Evolutionary conservation across 1,140 invertebrate genomes (phyloP), one percentile per base, ranked within the genome.

Genomic region (Platorchestia sp.): DNA sequence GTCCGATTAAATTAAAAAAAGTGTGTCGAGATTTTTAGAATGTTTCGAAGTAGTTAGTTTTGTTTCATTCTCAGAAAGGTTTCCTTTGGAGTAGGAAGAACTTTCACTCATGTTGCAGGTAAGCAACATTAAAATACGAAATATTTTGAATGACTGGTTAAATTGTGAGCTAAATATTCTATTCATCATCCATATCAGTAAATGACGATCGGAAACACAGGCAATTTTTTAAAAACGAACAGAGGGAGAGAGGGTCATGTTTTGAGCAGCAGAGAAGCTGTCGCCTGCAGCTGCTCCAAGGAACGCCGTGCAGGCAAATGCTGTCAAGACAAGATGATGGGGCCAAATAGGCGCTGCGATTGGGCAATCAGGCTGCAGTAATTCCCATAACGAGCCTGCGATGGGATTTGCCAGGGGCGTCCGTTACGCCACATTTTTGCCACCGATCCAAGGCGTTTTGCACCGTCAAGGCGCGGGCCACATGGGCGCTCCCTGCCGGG

Each of bases 351-450:
- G 91, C 44, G 91, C 43, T 47, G 45, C 40, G 91, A 93, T 93
- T 93, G 91, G 91, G 91, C 91, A 93, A 93, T 93, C 91, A 93
- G 91, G 91, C 43, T 93, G 19, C 45, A 44, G 91, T 93, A 47
- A 93, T 93, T 93, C 91, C 45, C 45, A 44, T 93, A 93, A 93
- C 91, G 91, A 93, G 91, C 45, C 43, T n/a, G 91, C 45, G 91
- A 93, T 93, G 91, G 45, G 91, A 45, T 93, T 93, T 44, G 91
- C 91, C 91, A 14, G 91, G 41, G 44, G 91, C 91, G 36, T 93
- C 91, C 91, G 91, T 47, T 47, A 93, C 7, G 36, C 45, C 10
- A 93, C 36, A 93, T 45, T 93, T 93, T 93, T 93, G 91, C 91
- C 91, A 93, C 91, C 45, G 43, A 93, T 93, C 43, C 91, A 90